These are phyloP conservation scores for Drosophila sp. DNA, from an alignment of 1,140 invertebrate species.

Conservation along the genomic window DNA sequence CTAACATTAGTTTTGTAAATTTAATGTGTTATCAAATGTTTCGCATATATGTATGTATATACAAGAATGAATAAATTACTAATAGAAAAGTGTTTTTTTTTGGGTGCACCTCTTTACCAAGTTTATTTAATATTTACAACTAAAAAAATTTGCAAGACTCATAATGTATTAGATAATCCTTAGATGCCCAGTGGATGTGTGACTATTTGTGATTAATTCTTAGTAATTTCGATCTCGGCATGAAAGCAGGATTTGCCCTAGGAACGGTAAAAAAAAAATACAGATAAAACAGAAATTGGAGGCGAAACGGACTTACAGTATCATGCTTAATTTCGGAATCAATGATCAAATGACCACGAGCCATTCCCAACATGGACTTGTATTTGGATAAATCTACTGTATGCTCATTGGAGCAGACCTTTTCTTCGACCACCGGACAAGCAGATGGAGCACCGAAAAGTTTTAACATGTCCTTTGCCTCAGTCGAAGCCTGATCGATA, in stretches of 20 bases:
- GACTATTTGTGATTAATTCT: slow-evolving; percentile 42
- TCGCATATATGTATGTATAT: slow-evolving; percentile 50
- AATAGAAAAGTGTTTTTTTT: slow-evolving; percentile 18
- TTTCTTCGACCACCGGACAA: slow-evolving; percentile 75
- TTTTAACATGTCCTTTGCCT: slow-evolving; percentile 75
- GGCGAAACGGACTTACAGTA: slow-evolving; percentile 56
- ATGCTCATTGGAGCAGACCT: slow-evolving; percentile 75
- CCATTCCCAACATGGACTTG: slow-evolving; percentile 76
- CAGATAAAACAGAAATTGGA: neutral
- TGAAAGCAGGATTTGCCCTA: slow-evolving; percentile 81
- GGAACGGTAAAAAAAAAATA: neutral
- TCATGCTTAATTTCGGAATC: slow-evolving; percentile 75
- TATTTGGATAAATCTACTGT: slow-evolving; percentile 74
- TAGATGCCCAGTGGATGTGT: neutral
- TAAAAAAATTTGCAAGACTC: slow-evolving; percentile 64
- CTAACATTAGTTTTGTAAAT: slow-evolving; percentile 63
- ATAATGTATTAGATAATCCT: slow-evolving; percentile 40
- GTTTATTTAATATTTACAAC: slow-evolving; percentile 56
- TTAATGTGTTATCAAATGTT: slow-evolving; percentile 70
- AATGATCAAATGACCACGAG: slow-evolving; percentile 69
- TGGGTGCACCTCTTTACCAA: slow-evolving; percentile 59
- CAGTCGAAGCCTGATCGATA: slow-evolving; percentile 56
- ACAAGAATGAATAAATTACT: slow-evolving; percentile 42
- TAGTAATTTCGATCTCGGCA: slow-evolving; percentile 74
- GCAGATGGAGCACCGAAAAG: slow-evolving; percentile 71